phyloP scores from a whole-genome alignment of 2,113 vertebrate species.

The Halichoerus grypus region DNA sequence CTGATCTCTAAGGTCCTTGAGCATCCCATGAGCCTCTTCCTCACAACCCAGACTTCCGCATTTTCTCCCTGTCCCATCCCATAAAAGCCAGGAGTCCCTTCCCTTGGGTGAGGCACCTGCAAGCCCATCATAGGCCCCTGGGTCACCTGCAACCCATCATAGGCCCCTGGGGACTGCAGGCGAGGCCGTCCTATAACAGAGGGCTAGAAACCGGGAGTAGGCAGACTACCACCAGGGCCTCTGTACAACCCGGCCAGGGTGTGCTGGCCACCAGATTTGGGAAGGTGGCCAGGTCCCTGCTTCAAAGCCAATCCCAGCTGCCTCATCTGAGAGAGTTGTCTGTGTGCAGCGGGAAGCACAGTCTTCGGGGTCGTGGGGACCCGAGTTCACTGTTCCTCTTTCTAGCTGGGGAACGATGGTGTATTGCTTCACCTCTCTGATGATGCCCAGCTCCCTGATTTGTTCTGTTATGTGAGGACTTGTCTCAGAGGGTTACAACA shows the following conservation, averaged over 20 bases:
- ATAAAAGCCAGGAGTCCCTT: not conserved
- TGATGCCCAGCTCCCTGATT: not conserved
- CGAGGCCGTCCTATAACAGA: not conserved
- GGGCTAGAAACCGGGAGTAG: not conserved
- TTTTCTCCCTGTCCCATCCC: not conserved
- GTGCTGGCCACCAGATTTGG: not conserved
- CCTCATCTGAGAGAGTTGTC: not conserved
- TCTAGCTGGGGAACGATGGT: not conserved
- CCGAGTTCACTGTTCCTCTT: not conserved
- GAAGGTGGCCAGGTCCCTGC: not conserved
- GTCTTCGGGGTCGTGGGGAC: not conserved
- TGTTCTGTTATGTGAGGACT: not conserved
- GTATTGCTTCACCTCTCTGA: not conserved
- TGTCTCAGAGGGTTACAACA: not conserved
- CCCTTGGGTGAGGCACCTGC: not conserved
- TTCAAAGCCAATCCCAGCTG: not conserved
- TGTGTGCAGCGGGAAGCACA: not conserved
- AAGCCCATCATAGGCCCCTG: not conserved
- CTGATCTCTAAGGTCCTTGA: not conserved
- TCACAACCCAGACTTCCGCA: not conserved
- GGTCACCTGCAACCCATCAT: not conserved
- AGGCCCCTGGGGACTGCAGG: not conserved
- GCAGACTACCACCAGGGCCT: not conserved
- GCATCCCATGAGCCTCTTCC: not conserved
- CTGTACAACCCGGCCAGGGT: not conserved